These are phyloP conservation scores for Thereva unica DNA, from an alignment of 2,888 invertebrate genomes.

Conservation along the genomic window DNA sequence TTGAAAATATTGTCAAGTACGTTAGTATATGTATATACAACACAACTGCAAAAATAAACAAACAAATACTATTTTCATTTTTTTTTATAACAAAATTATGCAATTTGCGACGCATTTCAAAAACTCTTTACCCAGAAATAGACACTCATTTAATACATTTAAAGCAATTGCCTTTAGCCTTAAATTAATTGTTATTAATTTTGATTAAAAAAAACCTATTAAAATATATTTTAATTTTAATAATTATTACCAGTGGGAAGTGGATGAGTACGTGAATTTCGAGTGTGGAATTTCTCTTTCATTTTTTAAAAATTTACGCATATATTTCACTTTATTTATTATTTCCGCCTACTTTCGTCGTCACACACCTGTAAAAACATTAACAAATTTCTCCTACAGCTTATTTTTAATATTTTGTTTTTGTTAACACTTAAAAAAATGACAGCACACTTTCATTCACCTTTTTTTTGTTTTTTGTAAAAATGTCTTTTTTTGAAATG, in stretches of 20 bases:
- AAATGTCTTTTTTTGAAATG: slow-evolving; percentile 46
- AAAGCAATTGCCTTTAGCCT: slow-evolving; percentile 1
- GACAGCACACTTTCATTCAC: slow-evolving; percentile 31
- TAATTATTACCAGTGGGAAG: too few species aligned
- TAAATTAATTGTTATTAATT: neutral
- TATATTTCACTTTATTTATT: too few species aligned
- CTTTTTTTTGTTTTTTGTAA: neutral
- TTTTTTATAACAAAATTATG: slow-evolving; percentile 36
- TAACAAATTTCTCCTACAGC: too few species aligned
- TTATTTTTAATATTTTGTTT: neutral
- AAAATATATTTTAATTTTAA: too few species aligned
- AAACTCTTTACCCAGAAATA: slow-evolving; percentile 19
- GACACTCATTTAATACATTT: slow-evolving; percentile 21
- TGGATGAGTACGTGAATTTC: too few species aligned
- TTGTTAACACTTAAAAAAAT: slow-evolving; percentile 5
- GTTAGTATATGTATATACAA: too few species aligned
- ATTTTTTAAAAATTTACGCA: too few species aligned
- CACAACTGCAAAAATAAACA: neutral
- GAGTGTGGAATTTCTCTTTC: too few species aligned
- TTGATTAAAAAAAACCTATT: too few species aligned
- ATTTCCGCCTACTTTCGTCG: too few species aligned
- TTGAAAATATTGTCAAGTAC: too few species aligned
- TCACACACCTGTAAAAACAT: too few species aligned
- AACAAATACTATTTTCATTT: neutral
- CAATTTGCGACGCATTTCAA: slow-evolving; percentile 49